These are phyloP conservation scores for Axinella damicornis DNA, from an alignment of 37 sponge, comb jelly and placozoan genomes.

Conservation along the genomic window DNA sequence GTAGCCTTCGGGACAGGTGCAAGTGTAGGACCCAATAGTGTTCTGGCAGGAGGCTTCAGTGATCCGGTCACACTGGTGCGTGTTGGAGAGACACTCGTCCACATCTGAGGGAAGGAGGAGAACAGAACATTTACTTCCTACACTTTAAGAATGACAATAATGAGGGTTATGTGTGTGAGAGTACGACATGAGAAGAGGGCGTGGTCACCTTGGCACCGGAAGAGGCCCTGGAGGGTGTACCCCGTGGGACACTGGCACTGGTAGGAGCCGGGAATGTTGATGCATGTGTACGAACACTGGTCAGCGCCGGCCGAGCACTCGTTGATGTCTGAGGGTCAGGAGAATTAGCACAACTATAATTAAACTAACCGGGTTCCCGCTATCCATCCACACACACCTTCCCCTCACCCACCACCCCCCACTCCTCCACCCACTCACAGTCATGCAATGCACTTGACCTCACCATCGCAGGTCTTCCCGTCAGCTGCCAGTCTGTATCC, in stretches of 20 bases:
- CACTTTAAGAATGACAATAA: too few relatives aligned
- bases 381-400: too few relatives aligned
- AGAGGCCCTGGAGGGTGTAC: neutral
- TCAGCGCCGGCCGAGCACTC: constrained; percentile 17
- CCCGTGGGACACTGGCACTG: constrained; percentile 25
- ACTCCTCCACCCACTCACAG: too few relatives aligned
- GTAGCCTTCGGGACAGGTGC: constrained; percentile 44
- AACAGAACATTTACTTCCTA: too few relatives aligned
- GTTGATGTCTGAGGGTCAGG: constrained; percentile 11
- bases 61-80: constrained; percentile 9
- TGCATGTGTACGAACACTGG: constrained; percentile 17
- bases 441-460: too few relatives aligned
- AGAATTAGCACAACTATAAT: too few relatives aligned
- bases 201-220: too few relatives aligned
- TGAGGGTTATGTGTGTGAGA: too few relatives aligned
- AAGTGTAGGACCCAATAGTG: constrained; percentile 36
- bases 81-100: constrained; percentile 28
- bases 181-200: too few relatives aligned
- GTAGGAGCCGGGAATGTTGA: constrained; percentile 42
- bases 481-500: neutral
- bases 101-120: neutral
- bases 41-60: constrained; percentile 40
- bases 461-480: too few relatives aligned
- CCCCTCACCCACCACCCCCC: too few relatives aligned
- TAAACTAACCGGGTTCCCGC: too few relatives aligned